phyloP scores from a whole-genome alignment of 2,888 invertebrate genomes.

The Andrena chrysosceles region DNA sequence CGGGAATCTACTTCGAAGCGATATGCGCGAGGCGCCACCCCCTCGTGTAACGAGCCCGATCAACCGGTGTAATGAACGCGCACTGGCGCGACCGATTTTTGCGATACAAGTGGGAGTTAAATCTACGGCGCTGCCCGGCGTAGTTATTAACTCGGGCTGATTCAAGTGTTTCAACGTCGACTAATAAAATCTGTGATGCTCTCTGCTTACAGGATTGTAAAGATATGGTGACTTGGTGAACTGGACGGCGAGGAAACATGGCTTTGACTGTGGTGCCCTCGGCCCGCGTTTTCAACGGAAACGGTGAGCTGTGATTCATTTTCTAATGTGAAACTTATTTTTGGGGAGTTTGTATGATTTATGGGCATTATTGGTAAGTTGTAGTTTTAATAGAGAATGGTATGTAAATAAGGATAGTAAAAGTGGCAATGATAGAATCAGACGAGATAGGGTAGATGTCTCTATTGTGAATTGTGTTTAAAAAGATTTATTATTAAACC shows the following conservation, averaged over 20 bases:
- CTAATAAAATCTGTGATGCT: neutral
- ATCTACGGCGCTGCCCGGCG: neutral
- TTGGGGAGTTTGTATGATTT: neutral
- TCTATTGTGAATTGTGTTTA: too few species aligned
- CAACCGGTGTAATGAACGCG: neutral
- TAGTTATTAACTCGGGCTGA: neutral
- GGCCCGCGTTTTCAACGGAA: slow-evolving; percentile 80
- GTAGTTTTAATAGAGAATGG: neutral
- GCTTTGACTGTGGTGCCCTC: slow-evolving; percentile 81
- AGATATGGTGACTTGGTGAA: slow-evolving; percentile 62
- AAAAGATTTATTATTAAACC: too few species aligned
- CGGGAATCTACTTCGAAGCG: slow-evolving; percentile 42
- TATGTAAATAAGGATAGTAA: neutral
- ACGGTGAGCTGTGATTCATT: slow-evolving; percentile 72
- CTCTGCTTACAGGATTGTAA: slow-evolving; percentile 68
- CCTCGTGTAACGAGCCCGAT: neutral
- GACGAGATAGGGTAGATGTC: neutral
- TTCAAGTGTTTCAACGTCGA: neutral
- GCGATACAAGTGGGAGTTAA: neutral
- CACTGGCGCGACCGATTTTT: slow-evolving; percentile 26
- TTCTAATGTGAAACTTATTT: neutral
- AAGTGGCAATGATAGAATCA: neutral
- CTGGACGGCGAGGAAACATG: slow-evolving; percentile 70
- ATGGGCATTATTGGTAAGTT: neutral
- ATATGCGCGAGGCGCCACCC: neutral